A percentile compares a stretch with the other conserved stretches of the same genome.
These are phyloP conservation scores for Papilio demoleus DNA, from an alignment of 2,888 invertebrate genomes.

Conservation along the genomic window DNA sequence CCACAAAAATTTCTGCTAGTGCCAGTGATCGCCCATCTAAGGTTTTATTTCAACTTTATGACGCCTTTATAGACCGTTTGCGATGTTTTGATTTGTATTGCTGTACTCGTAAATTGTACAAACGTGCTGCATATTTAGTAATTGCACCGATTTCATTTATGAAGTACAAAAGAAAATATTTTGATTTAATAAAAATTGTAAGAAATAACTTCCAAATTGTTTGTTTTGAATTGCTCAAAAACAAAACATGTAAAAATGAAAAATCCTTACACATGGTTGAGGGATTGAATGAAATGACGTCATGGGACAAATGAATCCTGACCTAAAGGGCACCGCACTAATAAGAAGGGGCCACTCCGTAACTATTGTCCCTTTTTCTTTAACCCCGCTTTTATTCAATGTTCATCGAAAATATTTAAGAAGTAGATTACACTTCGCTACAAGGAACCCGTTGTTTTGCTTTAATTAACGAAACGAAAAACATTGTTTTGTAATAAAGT, in stretches of 20 bases:
- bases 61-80: not conserved
- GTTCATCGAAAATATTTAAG: constrained; percentile 43
- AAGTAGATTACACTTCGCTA: constrained; percentile 38
- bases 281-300: constrained; percentile 61
- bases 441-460: constrained; percentile 33
- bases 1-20: too few species aligned
- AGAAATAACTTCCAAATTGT: not conserved
- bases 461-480: constrained; percentile 35
- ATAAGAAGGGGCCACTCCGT: constrained; percentile 53
- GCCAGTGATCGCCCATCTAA: not conserved
- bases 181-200: not conserved
- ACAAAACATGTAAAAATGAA: constrained; percentile 9
- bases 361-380: constrained; percentile 52
- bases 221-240: not conserved
- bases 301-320: constrained; percentile 54
- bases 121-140: too few species aligned
- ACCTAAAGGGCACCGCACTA: constrained; percentile 52
- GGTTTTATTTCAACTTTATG: not conserved
- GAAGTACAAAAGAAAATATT: too few species aligned
- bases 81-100: not conserved
- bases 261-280: constrained; percentile 43
- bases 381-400: constrained; percentile 44
- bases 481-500: constrained; percentile 33
- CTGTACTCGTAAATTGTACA: not conserved
- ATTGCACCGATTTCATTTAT: too few species aligned